Base-by-base conservation (phyloP, 2,113 vertebrate species). In the Hippopotamus amphibius region DNA sequence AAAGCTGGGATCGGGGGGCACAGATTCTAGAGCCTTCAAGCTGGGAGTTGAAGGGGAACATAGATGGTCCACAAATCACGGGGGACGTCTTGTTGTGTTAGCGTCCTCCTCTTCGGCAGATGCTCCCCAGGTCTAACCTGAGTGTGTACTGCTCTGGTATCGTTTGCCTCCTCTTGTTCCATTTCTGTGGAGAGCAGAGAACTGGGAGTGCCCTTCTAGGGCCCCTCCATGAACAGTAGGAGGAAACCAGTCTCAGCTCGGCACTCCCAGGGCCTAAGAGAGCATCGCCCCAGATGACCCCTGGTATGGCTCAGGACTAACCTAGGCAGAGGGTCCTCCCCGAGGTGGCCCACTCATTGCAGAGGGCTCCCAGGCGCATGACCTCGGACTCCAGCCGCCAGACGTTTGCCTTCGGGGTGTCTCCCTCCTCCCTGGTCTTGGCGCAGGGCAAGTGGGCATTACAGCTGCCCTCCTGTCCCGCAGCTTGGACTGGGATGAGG, bases 391-490 rank as follows among this genome's bases (percentile, higher is more conserved):
- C 74, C 30, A 16, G 46, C 81, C 24, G 22, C 86, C 66, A 65
- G 46, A 50, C 30, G 28, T 86, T 33, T 17, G 77, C 53, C 77
- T 72, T 13, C 50, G 81, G 61, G 53, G 59, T 28, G 69, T 77
- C 30, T 82, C 28, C n/a, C 61, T 94, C 46, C 53, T 55, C 74
- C 46, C 28, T 33, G 37, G 41, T 85, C 88, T 59, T 41, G 33
- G 76, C 30, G 0, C 55, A 82, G 21, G 87, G 77, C 57, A 95
- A 65, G 33, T 79, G 37, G 95, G 91, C 74, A 79, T 91, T 68
- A 79, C 88, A 91, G 0, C 91, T 90, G 89, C 91, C 59, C 88
- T 95, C 77, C 93, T 93, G 95, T 88, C 95, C 85, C 66, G 50
- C 69, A 68, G 86, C 86, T 88, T 28, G 2, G 46, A 66, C 76